Percentiles rank a stretch among this genome's conserved stretches.
These are phyloP conservation scores for Marisa cornuarietis DNA, from an alignment of 1,140 invertebrate genomes.

Conservation along the genomic window DNA sequence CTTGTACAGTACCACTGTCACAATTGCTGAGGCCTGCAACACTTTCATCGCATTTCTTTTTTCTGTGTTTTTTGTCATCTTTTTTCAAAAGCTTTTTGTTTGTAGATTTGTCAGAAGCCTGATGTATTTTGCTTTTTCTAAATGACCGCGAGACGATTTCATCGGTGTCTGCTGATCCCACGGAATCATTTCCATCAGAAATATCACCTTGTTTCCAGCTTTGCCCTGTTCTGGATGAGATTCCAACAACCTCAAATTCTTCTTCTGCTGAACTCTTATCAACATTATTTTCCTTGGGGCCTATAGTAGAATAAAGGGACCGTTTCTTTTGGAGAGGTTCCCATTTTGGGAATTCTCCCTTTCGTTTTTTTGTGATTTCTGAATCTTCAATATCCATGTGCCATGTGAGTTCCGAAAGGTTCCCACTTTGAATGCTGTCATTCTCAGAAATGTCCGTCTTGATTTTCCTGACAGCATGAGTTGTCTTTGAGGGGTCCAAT, in stretches of 20 bases:
- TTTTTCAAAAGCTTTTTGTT: not conserved
- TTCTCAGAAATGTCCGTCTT: slow-evolving; percentile 33
- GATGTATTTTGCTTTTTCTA: not conserved
- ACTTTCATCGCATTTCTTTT: not conserved
- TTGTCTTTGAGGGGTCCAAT: slow-evolving; percentile 52
- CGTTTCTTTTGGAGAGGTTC: not conserved
- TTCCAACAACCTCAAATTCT: slow-evolving; percentile 16
- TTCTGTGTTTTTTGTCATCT: not conserved
- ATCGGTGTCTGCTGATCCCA: slow-evolving; percentile 28
- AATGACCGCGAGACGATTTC: slow-evolving; percentile 22
- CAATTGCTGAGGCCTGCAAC: slow-evolving; percentile 4
- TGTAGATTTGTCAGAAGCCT: not conserved
- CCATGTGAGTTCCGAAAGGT: slow-evolving; percentile 42
- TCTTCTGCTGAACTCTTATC: not conserved
- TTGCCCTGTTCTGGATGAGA: no score
- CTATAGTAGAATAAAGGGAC: not conserved
- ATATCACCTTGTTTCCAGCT: no score
- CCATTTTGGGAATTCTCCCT: slow-evolving; percentile 42
- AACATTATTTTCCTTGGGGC: not conserved
- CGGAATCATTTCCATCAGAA: slow-evolving; percentile 19
- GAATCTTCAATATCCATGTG: slow-evolving; percentile 42
- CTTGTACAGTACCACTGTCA: slow-evolving; percentile 14
- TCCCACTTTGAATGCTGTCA: not conserved
- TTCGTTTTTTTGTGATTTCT: slow-evolving; percentile 47
- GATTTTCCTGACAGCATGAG: slow-evolving; percentile 46